phyloP scores from a whole-genome alignment of 2,113 vertebrate species.

The Eira barbara region DNA sequence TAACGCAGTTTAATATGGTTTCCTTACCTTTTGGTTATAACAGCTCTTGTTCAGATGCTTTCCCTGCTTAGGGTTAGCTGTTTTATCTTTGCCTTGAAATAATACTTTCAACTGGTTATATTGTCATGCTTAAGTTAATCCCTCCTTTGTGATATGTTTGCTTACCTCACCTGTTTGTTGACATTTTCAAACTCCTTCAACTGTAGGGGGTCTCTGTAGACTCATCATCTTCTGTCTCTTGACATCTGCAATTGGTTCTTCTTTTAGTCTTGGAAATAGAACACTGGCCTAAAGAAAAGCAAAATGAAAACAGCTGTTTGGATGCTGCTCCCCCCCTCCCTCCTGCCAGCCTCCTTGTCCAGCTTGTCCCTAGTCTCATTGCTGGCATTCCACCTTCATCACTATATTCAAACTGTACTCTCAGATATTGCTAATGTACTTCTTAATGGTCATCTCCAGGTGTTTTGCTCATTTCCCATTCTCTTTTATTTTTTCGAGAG shows the following conservation, averaged over 20 bases:
- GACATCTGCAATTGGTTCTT: not conserved
- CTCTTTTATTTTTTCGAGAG: not conserved
- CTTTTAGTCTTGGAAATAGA: not conserved
- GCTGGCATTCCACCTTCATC: not conserved
- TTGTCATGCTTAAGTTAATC: not conserved
- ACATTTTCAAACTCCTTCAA: constrained; percentile 21
- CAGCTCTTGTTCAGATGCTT: not conserved
- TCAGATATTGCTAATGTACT: not conserved
- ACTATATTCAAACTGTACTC: not conserved
- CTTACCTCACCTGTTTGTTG: constrained; percentile 44
- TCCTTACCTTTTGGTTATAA: not conserved
- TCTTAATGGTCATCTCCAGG: not conserved
- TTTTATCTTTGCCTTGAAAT: not conserved
- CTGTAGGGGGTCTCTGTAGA: not conserved
- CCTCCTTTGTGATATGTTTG: constrained; percentile 2
- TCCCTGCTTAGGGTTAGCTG: not conserved
- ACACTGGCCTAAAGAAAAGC: not conserved
- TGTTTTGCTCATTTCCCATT: not conserved
- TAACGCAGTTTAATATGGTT: not conserved
- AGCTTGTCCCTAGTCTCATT: not conserved
- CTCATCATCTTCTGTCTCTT: not conserved
- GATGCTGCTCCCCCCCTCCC: not conserved
- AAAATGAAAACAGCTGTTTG: not conserved
- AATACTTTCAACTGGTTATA: not conserved
- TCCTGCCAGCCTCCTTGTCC: not conserved